Percentiles rank a stretch among this genome's conserved stretches.
Evolutionary conservation across 2,113 vertebrate genomes (phyloP).

Genomic region (Otolemur garnettii): DNA sequence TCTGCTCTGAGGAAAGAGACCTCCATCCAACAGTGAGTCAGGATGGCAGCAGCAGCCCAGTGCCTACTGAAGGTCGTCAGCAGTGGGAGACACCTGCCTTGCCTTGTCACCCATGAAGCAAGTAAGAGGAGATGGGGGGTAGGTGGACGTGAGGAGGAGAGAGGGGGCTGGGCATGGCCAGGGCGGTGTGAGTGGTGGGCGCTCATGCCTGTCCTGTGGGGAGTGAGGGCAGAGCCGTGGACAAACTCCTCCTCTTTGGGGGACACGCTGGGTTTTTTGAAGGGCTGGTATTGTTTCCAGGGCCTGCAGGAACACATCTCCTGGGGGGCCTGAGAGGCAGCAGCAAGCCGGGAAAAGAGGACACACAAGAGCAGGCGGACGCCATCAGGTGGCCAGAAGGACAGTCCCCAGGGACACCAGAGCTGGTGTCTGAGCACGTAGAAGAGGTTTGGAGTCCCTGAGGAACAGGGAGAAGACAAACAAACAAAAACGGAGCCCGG

Average conservation of each 20-base stretch:
- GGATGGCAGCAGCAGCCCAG: too few species aligned
- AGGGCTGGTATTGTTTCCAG: too few species aligned
- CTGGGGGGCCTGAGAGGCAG: background rate
- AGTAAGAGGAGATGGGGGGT: too few species aligned
- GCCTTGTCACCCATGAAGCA: background rate
- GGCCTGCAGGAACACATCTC: too few species aligned
- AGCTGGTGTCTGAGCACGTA: fast-evolving
- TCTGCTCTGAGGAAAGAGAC: too few species aligned
- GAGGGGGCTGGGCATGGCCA: background rate
- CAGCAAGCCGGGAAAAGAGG: too few species aligned
- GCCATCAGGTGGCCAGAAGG: fast-evolving
- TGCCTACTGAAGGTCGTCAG: too few species aligned
- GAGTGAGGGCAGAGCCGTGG: too few species aligned
- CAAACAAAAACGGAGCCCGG: too few species aligned
- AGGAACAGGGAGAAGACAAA: background rate
- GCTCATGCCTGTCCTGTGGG: fast-evolving
- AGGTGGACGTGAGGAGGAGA: fast-evolving
- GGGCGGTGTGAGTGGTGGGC: too few species aligned
- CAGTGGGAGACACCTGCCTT: background rate
- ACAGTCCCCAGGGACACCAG: fast-evolving
- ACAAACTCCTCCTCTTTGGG: too few species aligned
- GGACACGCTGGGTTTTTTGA: too few species aligned
- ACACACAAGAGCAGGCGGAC: fast-evolving
- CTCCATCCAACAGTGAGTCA: background rate
- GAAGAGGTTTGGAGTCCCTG: background rate